Percentiles rank a stretch among this genome's conserved stretches.
These are phyloP conservation scores for Dolichotis patagonum DNA, from an alignment of 2,113 vertebrate species.

Conservation along the genomic window DNA sequence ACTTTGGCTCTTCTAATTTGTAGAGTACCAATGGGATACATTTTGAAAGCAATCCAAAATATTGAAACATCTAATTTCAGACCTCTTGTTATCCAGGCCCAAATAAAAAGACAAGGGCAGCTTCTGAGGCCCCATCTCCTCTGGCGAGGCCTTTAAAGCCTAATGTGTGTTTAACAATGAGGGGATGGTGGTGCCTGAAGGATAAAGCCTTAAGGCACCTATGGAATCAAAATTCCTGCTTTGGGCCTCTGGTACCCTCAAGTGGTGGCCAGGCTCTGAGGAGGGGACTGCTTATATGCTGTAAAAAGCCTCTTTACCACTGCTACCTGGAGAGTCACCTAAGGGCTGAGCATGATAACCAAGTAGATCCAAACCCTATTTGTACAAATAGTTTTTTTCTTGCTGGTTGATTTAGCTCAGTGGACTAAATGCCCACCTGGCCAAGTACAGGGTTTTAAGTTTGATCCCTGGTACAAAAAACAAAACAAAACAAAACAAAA, in stretches of 20 bases:
- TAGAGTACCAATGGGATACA: neutral
- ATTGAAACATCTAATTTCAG: neutral
- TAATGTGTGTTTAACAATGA: neutral
- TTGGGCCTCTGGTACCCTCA: constrained; percentile 28
- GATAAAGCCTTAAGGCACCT: neutral
- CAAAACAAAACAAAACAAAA: neutral
- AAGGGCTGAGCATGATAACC: neutral
- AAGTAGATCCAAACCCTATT: neutral
- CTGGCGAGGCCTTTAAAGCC: neutral
- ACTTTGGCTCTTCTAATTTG: neutral
- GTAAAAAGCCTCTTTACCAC: neutral
- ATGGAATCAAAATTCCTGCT: neutral
- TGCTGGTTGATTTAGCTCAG: neutral
- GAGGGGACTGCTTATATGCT: neutral
- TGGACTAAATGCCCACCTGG: too few species aligned
- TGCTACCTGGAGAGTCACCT: neutral
- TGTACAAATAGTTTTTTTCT: neutral
- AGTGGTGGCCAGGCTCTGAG: neutral
- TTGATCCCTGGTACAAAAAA: too few species aligned
- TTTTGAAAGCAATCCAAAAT: constrained; percentile 33
- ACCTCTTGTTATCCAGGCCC: neutral
- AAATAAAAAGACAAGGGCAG: neutral
- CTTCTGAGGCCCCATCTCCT: neutral
- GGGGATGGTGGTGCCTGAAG: neutral
- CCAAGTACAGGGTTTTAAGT: too few species aligned